A percentile compares a stretch with the other conserved stretches of the same genome.
Conservation (phyloP, 2,888 invertebrate species). For the Netelia inedita region DNA sequence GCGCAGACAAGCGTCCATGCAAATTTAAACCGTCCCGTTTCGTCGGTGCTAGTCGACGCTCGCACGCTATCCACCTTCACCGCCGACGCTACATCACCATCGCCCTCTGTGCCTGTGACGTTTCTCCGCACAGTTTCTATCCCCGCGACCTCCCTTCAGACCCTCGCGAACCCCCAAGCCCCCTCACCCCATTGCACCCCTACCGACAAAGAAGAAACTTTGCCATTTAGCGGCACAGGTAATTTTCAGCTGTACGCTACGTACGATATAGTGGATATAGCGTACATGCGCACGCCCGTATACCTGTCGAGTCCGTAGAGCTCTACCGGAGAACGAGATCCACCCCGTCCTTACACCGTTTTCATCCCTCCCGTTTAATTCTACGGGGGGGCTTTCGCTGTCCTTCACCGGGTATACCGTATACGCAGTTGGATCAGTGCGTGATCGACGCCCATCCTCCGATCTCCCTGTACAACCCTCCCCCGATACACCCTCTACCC, state of each 20-base stretch:
- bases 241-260: constrained; percentile 45
- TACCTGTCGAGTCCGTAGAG: constrained; percentile 1
- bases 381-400: constrained; percentile 31
- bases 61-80: constrained; percentile 73
- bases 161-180: constrained; percentile 51
- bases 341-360: background rate
- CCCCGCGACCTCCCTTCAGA: constrained; percentile 17
- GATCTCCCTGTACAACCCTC: constrained; percentile 1
- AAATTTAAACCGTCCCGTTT: constrained; percentile 81
- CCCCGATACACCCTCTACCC: background rate
- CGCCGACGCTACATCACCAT: constrained; percentile 37
- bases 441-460: constrained; percentile 57
- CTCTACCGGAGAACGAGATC: background rate
- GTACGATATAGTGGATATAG: background rate
- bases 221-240: constrained; percentile 58
- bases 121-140: constrained; percentile 22
- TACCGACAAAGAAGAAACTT: constrained; percentile 79
- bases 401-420: constrained; percentile 13
- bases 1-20: constrained; percentile 83
- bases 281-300: background rate
- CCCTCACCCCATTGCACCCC: constrained; percentile 58
- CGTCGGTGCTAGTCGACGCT: constrained; percentile 68
- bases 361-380: constrained; percentile 35
- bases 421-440: constrained; percentile 55
- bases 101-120: constrained; percentile 14